Percentiles rank a stretch among this genome's conserved stretches.
Conservation (phyloP, 2,888 invertebrate species). For the Choristoneura rosaceana region DNA sequence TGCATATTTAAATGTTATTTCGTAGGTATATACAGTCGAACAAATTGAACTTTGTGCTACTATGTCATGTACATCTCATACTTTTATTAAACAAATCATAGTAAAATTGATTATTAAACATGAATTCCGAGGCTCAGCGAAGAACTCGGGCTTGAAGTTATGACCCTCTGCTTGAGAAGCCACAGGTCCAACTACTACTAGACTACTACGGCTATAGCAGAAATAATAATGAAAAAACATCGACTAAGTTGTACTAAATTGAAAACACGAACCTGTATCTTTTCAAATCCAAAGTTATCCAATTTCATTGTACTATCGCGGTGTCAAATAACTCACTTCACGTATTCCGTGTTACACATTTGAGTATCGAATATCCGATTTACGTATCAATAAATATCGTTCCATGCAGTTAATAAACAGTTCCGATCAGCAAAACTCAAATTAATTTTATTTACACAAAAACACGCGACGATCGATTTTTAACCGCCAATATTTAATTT, state of each 20-base stretch:
- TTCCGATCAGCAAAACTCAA: conserved; percentile 19
- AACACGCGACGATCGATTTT: conserved; percentile 7
- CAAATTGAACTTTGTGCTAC: no score
- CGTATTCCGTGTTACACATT: conserved; percentile 33
- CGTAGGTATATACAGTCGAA: no score
- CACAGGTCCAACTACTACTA: no score
- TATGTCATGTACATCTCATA: no score
- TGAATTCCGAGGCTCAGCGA: no score
- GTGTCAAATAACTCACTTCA: conserved; percentile 40
- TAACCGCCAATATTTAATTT: conserved; percentile 13
- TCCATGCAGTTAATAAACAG: background rate
- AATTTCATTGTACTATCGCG: conserved; percentile 70
- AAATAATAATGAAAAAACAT: no score
- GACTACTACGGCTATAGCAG: no score
- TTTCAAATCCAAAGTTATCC: conserved; percentile 82
- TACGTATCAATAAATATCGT: conserved; percentile 7
- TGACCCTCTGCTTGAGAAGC: no score
- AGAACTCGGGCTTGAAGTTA: no score
- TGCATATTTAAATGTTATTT: no score
- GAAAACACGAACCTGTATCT: conserved; percentile 69
- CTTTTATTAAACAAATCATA: no score
- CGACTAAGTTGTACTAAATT: background rate
- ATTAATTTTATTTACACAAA: conserved; percentile 5
- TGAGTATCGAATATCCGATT: conserved; percentile 27
- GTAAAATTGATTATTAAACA: no score